Percentiles rank a stretch among this genome's conserved stretches.
These are phyloP conservation scores for Pollachius pollachius DNA, from an alignment of 2,113 vertebrate species.

Conservation along the genomic window DNA sequence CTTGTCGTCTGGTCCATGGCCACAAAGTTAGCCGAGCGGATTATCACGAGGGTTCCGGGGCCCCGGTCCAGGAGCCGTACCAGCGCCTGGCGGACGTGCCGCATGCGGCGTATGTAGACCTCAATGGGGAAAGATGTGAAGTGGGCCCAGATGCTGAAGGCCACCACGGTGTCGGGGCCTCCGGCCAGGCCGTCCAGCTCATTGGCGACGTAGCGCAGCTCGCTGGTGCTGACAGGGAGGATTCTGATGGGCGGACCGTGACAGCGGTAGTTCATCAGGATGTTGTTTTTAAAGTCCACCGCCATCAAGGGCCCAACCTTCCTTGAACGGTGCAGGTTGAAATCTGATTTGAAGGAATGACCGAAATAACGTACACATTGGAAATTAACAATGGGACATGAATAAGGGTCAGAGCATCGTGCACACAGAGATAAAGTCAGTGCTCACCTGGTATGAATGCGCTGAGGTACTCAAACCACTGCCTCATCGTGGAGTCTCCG, in stretches of 20 bases:
- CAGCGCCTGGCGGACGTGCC: conserved; percentile 85
- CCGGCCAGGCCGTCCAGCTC: conserved; percentile 87
- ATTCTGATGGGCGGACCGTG: conserved; percentile 96
- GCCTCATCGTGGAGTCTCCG: conserved; percentile 93
- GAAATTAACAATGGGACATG: not conserved
- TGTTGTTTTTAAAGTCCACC: conserved; percentile 84
- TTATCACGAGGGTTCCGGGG: conserved; percentile 81
- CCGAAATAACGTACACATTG: not conserved
- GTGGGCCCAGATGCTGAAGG: conserved; percentile 92
- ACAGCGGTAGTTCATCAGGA: conserved; percentile 87
- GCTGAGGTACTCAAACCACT: conserved; percentile 95
- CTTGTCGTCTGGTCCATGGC: conserved; percentile 86
- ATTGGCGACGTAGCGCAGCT: conserved; percentile 88
- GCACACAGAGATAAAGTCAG: too few relatives aligned
- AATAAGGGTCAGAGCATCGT: too few relatives aligned
- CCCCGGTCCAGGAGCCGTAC: conserved; percentile 85
- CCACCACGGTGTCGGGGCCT: conserved; percentile 84
- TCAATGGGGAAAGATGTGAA: conserved; percentile 94
- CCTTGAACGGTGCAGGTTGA: conserved; percentile 88
- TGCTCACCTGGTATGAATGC: conserved; percentile 82
- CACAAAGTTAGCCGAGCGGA: conserved; percentile 88
- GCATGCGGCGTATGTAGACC: conserved; percentile 86
- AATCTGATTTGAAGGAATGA: conserved; percentile 81
- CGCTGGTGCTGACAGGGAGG: conserved; percentile 81
- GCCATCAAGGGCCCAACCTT: conserved; percentile 91